Percentiles rank a stretch among this genome's conserved stretches.
Conservation (phyloP, 2,797 vertebrate genomes). For the Diplodus puntazzo region DNA sequence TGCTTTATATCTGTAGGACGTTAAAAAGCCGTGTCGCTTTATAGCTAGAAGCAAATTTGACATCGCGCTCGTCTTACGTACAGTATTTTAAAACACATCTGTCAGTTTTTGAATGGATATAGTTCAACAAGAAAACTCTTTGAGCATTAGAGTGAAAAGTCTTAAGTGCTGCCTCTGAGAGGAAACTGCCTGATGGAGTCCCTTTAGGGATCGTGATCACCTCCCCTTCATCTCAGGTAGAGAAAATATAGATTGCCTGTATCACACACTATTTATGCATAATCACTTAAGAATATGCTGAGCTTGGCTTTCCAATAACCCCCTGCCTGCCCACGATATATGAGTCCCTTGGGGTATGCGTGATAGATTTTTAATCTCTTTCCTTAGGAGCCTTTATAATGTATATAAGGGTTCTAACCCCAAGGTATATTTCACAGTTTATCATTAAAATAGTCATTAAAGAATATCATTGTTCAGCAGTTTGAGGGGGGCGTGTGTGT, state of each 20-base stretch:
- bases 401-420: conserved; percentile 57
- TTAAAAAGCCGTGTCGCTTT: background rate
- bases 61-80: background rate
- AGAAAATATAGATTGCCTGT: conserved; percentile 21
- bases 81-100: background rate
- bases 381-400: conserved; percentile 61
- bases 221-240: conserved; percentile 28
- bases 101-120: background rate
- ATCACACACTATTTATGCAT: conserved; percentile 42
- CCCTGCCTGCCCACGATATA: conserved; percentile 27
- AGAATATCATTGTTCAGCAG: conserved; percentile 68
- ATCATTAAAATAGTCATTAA: conserved; percentile 65
- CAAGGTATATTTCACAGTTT: conserved; percentile 55
- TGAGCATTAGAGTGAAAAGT: background rate
- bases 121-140: background rate
- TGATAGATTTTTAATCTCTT: conserved; percentile 64
- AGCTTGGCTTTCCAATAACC: conserved; percentile 31
- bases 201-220: background rate
- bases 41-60: background rate
- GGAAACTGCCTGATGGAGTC: background rate
- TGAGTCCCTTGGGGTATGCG: conserved; percentile 45
- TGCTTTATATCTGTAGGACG: background rate
- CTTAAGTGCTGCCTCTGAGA: background rate
- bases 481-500: conserved; percentile 27
- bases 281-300: conserved; percentile 68